phyloP scores from a whole-genome alignment of 2,888 invertebrate genomes.

The Drosophila cognata region DNA sequence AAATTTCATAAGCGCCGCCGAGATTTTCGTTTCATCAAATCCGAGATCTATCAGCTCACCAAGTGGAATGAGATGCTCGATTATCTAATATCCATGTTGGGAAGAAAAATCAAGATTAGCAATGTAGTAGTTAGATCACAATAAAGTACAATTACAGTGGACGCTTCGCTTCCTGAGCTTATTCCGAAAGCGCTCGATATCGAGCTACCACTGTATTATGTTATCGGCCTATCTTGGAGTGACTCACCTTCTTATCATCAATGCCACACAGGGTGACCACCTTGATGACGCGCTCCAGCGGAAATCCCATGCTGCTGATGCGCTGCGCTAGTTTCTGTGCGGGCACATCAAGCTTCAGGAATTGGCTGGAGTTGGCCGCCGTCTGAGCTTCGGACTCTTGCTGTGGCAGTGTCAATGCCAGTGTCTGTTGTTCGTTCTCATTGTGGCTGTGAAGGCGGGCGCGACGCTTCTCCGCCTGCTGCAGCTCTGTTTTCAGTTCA shows the following conservation, averaged over 20 bases:
- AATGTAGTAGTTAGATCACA: neutral
- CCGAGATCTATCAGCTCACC: constrained; percentile 93
- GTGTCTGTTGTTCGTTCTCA: constrained; percentile 60
- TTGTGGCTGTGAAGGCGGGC: constrained; percentile 87
- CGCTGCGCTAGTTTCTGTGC: constrained; percentile 89
- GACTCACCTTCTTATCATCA: constrained; percentile 87
- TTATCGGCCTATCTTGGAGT: neutral
- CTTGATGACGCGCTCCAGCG: constrained; percentile 91
- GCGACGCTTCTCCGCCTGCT: constrained; percentile 86
- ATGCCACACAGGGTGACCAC: constrained; percentile 91
- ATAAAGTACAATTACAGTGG: neutral
- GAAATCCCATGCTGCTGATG: constrained; percentile 95
- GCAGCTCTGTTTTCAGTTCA: constrained; percentile 89
- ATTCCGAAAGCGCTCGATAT: neutral
- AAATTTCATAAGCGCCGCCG: constrained; percentile 90
- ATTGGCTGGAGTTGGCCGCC: constrained; percentile 40
- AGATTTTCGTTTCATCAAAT: constrained; percentile 91
- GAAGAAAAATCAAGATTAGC: neutral
- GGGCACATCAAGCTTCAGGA: constrained; percentile 79
- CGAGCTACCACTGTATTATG: neutral
- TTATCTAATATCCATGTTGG: constrained; percentile 86
- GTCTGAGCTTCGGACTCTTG: constrained; percentile 15
- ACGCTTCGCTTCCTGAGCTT: neutral
- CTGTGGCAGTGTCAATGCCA: constrained; percentile 29
- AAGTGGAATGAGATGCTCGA: constrained; percentile 92